Evolutionary conservation across 2,113 vertebrate genomes (phyloP).

Genomic region (Leptocoma aspasia): DNA sequence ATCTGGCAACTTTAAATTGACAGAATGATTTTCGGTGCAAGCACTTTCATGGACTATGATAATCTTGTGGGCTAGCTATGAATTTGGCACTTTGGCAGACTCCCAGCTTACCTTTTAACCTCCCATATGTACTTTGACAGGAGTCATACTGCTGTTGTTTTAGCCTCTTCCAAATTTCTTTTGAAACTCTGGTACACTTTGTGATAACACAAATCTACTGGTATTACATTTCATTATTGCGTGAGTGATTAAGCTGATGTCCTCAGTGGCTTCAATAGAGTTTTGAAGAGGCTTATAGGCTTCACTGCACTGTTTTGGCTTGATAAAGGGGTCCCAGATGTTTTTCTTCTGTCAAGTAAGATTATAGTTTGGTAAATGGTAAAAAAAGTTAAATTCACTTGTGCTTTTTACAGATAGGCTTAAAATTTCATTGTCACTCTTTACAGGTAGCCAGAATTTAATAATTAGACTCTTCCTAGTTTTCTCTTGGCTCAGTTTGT

Average conservation of each 20-base stretch:
- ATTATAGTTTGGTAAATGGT: not conserved
- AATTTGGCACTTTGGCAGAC: not conserved
- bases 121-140: not conserved
- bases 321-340: not conserved
- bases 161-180: slow-evolving; percentile 13
- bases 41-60: not conserved
- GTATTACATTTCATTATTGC: not conserved
- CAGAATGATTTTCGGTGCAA: not conserved
- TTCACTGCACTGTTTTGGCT: not conserved
- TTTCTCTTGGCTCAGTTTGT: not conserved
- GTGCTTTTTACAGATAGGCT: not conserved
- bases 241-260: not conserved
- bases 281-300: slow-evolving; percentile 4
- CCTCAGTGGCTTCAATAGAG: not conserved
- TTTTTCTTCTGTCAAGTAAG: not conserved
- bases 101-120: slow-evolving; percentile 36
- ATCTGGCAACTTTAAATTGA: not conserved
- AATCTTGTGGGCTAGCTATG: not conserved
- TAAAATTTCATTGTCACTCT: not conserved
- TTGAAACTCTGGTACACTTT: not conserved
- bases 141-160: not conserved
- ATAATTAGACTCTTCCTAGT: not conserved
- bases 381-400: not conserved
- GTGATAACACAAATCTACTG: not conserved
- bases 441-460: not conserved